Evolutionary conservation across 2,888 invertebrate genomes (phyloP), one percentile per base, ranked within the genome.

Genomic region (Phania funesta): DNA sequence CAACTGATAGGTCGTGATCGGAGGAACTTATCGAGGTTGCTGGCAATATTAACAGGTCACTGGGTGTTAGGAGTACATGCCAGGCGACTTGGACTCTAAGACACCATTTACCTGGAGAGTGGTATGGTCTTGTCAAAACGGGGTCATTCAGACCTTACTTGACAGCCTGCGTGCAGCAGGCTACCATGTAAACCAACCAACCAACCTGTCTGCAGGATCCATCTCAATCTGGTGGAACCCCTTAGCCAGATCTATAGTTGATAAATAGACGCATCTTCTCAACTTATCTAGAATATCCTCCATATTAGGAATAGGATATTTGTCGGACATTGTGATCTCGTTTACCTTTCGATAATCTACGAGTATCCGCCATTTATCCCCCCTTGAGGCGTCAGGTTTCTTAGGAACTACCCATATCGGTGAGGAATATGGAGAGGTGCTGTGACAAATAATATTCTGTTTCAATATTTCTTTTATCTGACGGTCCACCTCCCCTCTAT

Each of bases 191-290:
- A n/a, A n/a, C n/a, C n/a, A n/a, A n/a, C n/a, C n/a, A n/a, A n/a
- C n/a, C n/a, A n/a, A n/a, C 16, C 80, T 75, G 35, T 86, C 84
- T 2, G 60, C 13, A 6, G 75, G 20, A 3, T 84, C 16, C 82
- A 88, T 86, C 24, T 84, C 82, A 0, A 89, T 80, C 62, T 80
- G 75, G 46, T 83, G 73, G 46, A 83, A 82, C 2, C 75, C 82
- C 35, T 84, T 65, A 3, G 70, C 73, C 18, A 84, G 62, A 20
- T 84, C 84, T 13, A 84, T 22, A 8, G 78, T 76, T 20, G 71
- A 38, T 32, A 84, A 83, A 48, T 81, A 83, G 20, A 70, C 26
- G 26, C 67, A 74, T 9, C 52, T 78, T n/a, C 80, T 71, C 24
- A 78, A 54, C 70, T 81, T 79, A 41, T 78, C 52, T 5, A 75